Evolutionary conservation across 2,888 invertebrate genomes (phyloP), one percentile per base, ranked within the genome.

Genomic region (Meteorus colon): DNA sequence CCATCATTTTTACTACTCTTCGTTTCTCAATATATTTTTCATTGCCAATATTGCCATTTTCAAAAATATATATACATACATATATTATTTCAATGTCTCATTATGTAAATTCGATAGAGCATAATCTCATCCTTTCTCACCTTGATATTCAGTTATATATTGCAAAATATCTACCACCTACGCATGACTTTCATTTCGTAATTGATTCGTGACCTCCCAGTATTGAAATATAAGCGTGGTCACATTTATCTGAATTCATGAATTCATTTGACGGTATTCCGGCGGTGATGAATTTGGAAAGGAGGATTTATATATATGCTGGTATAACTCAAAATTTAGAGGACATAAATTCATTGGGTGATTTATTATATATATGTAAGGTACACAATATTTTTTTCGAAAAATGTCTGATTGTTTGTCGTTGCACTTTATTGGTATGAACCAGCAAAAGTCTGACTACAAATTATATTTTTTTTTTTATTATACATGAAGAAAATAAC

Each of bases 141-240:
- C 55, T 55, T 41, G 34, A n/a, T 27, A 19, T 66, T 66, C 2
- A 27, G 34, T 48, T 37, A 66, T 66, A 45, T 45, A 6, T 14
- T 16, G 24, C 24, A 24, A 41, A 66, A 41, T 66, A 41, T 66
- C 41, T 19, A 66, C 41, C 66, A 45, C 66, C 66, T 24, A 66
- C 66, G 66, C 37, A 45, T 31, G 63, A 63, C 63, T 34, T 16
- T 63, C n/a, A 34, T 55, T 55, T 8, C 19, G 41, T 16, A 45
- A 66, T 45, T 66, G 24, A 66, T 66, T 41, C 19, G 24, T 16
- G 41, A 41, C 41, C 24, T 37, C 24, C 2, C 12, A n/a, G 29
- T 14, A 12, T 12, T n/a, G 4, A 10, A 63, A 63, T n/a, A 34
- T 12, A 6, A 63, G 10, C 10, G 31, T 63, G 3, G 27, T 2